Conservation (phyloP, 2,888 invertebrate genomes). For the Cyclophora albipunctata region DNA sequence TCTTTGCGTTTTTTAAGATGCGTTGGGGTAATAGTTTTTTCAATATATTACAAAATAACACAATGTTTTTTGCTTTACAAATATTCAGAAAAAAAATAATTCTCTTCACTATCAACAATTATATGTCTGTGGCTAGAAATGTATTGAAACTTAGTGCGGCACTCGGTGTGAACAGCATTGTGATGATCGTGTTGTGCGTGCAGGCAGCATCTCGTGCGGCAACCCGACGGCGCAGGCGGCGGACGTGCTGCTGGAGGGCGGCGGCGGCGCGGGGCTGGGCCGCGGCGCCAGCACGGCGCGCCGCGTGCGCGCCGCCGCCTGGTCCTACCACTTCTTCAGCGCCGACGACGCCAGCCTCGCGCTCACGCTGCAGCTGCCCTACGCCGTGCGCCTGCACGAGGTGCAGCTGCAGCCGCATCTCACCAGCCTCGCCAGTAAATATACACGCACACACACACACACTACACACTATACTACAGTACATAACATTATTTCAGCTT, state of each 20-base stretch:
- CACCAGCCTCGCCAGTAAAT: constrained; percentile 84
- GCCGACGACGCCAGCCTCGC: constrained; percentile 90
- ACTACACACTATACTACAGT: too few relatives aligned
- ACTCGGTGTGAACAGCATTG: too few relatives aligned
- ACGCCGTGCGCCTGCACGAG: constrained; percentile 90
- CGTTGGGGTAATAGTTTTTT: too few relatives aligned
- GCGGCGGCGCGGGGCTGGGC: constrained; percentile 46
- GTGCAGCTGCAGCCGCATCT: constrained; percentile 91
- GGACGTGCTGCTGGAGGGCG: constrained; percentile 87
- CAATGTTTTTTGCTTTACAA: too few relatives aligned
- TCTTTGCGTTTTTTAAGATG: neutral
- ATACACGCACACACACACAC: neutral
- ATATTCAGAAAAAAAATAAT: too few relatives aligned
- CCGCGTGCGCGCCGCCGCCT: constrained; percentile 91
- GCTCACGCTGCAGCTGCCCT: constrained; percentile 89
- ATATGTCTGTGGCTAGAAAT: too few relatives aligned
- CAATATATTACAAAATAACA: too few relatives aligned
- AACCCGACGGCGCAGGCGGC: constrained; percentile 92
- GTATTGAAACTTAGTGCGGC: too few relatives aligned
- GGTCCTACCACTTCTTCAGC: constrained; percentile 96
- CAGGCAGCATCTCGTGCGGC: constrained; percentile 83
- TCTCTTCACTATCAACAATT: too few relatives aligned
- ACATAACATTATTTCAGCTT: too few relatives aligned
- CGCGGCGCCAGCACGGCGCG: constrained; percentile 86
- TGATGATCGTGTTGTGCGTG: neutral